Evolutionary conservation across 2,113 vertebrate genomes (phyloP).

Genomic region (Galemys pyrenaicus): DNA sequence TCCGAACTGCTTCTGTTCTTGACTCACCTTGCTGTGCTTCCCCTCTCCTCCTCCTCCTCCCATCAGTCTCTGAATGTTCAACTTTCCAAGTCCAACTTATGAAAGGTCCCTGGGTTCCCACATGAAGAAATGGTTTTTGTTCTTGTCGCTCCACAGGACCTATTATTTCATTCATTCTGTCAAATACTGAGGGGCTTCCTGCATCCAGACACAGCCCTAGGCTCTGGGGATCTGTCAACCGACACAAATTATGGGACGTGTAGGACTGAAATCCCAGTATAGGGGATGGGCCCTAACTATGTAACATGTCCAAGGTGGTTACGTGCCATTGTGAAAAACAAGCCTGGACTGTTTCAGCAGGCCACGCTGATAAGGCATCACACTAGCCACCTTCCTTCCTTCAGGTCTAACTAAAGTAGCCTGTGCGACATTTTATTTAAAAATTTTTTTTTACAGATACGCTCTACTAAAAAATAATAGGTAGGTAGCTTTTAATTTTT

Average conservation of each 20-base stretch:
- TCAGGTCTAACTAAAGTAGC: not conserved
- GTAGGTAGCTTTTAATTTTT: not conserved
- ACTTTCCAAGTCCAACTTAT: not conserved
- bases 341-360: not conserved
- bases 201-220: not conserved
- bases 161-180: not conserved
- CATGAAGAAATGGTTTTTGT: not conserved
- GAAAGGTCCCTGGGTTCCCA: not conserved
- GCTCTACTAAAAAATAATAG: slow-evolving; percentile 14
- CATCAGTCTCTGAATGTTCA: not conserved
- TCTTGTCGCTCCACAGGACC: not conserved
- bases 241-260: not conserved
- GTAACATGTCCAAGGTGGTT: not conserved
- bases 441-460: not conserved
- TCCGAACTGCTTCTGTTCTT: not conserved
- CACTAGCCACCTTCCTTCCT: not conserved
- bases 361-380: not conserved
- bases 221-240: not conserved
- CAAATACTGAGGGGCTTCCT: not conserved
- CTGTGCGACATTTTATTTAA: not conserved
- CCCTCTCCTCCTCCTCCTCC: not conserved
- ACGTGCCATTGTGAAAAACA: not conserved
- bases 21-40: not conserved
- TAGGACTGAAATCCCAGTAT: not conserved
- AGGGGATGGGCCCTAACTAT: not conserved